A percentile compares a stretch with the other conserved stretches of the same genome.
Evolutionary conservation across 2,797 vertebrate genomes (phyloP).

Genomic region (Halcyon leucocephala): DNA sequence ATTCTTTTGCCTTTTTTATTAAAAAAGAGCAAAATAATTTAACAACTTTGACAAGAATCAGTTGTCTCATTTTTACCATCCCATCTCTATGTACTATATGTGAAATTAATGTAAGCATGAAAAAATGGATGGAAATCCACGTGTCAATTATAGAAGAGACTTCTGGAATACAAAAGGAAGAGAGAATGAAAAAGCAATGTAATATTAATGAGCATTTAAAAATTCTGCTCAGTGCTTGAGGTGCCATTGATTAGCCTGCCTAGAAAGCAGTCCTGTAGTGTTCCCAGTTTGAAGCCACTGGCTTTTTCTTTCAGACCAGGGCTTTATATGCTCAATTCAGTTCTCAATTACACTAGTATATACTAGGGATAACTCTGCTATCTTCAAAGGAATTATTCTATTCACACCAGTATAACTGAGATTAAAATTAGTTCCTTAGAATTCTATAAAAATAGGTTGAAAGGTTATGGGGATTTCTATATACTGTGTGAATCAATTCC

Average conservation of each 20-base stretch:
- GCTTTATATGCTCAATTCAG: constrained; percentile 1
- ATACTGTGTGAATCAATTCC: neutral
- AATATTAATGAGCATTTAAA: constrained; percentile 16
- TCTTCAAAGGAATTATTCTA: constrained; percentile 34
- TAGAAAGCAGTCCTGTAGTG: constrained; percentile 10
- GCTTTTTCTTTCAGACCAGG: constrained; percentile 10
- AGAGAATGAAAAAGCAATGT: neutral
- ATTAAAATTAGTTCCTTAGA: constrained; percentile 33
- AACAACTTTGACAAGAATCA: neutral
- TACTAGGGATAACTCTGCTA: neutral
- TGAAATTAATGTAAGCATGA: neutral
- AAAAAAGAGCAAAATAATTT: neutral
- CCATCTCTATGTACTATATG: neutral
- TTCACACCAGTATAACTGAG: neutral
- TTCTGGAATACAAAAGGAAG: neutral
- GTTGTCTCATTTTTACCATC: neutral
- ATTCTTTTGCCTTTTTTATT: neutral
- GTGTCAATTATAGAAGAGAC: neutral
- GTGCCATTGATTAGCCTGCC: constrained; percentile 1
- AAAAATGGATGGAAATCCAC: neutral
- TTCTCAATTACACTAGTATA: neutral
- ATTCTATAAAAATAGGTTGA: neutral
- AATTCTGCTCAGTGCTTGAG: constrained; percentile 2
- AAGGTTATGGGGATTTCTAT: neutral
- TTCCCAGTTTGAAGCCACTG: constrained; percentile 42